A percentile compares a stretch with the other conserved stretches of the same genome.
Evolutionary conservation across 2,797 vertebrate species (phyloP).

Genomic region (Melanogrammus aeglefinus): DNA sequence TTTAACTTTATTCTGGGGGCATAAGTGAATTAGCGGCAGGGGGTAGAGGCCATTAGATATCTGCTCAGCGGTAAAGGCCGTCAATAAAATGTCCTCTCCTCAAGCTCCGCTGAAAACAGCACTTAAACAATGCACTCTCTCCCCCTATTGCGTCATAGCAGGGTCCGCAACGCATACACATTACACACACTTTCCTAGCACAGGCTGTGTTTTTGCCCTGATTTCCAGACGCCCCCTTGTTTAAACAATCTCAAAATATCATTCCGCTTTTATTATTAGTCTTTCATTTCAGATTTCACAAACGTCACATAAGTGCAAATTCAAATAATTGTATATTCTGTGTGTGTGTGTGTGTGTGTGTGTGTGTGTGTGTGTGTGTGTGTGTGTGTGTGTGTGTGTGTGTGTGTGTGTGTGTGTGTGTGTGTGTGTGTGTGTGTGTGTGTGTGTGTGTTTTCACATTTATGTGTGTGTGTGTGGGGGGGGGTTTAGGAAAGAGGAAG

Average conservation of each 20-base stretch:
- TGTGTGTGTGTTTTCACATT: neutral
- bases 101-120: neutral
- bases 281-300: neutral
- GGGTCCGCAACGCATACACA: neutral
- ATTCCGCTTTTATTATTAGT: neutral
- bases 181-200: neutral
- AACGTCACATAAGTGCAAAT: neutral
- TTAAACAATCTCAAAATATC: neutral
- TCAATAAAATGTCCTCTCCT: conserved; percentile 2
- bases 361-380: conserved; percentile 13
- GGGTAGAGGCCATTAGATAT: neutral
- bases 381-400: conserved; percentile 8
- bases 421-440: conserved; percentile 16
- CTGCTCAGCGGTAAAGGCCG: neutral
- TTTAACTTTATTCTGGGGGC: conserved; percentile 1
- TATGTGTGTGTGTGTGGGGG: conserved; percentile 12
- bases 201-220: neutral
- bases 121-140: neutral
- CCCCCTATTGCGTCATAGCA: neutral
- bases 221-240: neutral
- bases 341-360: conserved; percentile 11
- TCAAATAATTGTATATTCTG: neutral
- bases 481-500: conserved; percentile 82
- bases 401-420: conserved; percentile 15
- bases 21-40: conserved; percentile 11